phyloP scores from a whole-genome alignment of 2,113 vertebrate genomes.

The Vidua macroura region DNA sequence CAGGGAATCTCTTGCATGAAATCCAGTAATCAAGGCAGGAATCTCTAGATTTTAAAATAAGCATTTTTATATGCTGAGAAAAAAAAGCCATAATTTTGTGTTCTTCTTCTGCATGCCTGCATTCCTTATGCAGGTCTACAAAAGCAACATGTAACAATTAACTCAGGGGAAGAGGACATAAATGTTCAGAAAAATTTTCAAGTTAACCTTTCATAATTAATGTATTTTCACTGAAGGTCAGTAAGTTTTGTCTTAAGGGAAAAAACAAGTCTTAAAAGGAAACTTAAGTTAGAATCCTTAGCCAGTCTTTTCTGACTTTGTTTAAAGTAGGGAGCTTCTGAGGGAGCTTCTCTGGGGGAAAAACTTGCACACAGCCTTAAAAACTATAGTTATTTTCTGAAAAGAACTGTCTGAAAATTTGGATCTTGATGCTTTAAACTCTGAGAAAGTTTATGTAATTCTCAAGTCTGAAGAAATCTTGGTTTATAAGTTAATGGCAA shows the following conservation, averaged over 20 bases:
- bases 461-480: constrained; percentile 1
- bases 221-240: not conserved
- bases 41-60: not conserved
- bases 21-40: not conserved
- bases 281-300: not conserved
- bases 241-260: not conserved
- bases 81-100: not conserved
- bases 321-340: not conserved
- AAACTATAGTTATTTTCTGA: not conserved
- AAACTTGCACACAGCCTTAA: not conserved
- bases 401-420: not conserved
- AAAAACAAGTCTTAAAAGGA: not conserved
- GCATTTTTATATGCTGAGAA: not conserved
- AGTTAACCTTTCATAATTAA: not conserved
- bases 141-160: not conserved
- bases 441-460: constrained; percentile 19
- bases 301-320: not conserved
- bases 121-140: not conserved
- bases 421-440: not conserved
- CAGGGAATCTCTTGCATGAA: not conserved
- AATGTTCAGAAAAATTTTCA: not conserved
- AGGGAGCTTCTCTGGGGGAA: not conserved
- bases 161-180: not conserved
- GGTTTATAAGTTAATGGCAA: constrained; percentile 1
- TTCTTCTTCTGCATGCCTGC: not conserved